phyloP scores from a whole-genome alignment of 2,888 invertebrate genomes.

The Mesorhabditis belari region DNA sequence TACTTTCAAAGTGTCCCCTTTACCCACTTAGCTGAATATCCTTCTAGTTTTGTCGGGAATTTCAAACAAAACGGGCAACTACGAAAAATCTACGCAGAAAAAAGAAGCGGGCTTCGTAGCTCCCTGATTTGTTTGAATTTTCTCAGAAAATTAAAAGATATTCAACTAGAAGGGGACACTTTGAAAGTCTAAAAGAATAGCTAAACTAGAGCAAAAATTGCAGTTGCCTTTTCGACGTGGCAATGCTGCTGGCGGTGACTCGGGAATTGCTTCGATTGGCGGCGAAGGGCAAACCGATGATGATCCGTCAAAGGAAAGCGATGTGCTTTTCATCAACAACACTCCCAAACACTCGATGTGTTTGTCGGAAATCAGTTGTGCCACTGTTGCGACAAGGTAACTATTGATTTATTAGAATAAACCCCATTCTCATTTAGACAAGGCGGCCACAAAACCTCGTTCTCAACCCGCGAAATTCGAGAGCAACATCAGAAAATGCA shows the following conservation, averaged over 20 bases:
- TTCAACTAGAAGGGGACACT: too few relatives aligned
- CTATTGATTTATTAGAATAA: background rate
- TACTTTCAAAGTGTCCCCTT: too few relatives aligned
- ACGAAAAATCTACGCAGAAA: too few relatives aligned
- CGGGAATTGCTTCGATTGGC: background rate
- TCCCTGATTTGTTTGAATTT: too few relatives aligned
- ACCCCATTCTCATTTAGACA: conserved; percentile 4
- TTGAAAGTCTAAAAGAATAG: too few relatives aligned
- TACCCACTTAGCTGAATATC: too few relatives aligned
- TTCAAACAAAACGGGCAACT: too few relatives aligned
- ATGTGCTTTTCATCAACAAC: background rate
- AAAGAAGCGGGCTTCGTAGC: too few relatives aligned
- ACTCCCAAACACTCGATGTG: conserved; percentile 9
- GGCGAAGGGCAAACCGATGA: background rate
- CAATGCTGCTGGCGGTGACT: background rate
- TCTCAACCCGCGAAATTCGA: conserved; percentile 42
- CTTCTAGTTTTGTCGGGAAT: too few relatives aligned
- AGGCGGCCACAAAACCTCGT: conserved; percentile 31
- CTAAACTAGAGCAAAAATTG: too few relatives aligned
- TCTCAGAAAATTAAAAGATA: too few relatives aligned
- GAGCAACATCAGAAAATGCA: conserved; percentile 50
- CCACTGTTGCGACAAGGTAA: conserved; percentile 4
- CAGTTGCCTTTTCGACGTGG: too few relatives aligned
- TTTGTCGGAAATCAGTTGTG: conserved; percentile 10
- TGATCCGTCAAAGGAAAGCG: background rate